Base-by-base conservation (phyloP, 2,113 vertebrate species). In the Prunella himalayana region DNA sequence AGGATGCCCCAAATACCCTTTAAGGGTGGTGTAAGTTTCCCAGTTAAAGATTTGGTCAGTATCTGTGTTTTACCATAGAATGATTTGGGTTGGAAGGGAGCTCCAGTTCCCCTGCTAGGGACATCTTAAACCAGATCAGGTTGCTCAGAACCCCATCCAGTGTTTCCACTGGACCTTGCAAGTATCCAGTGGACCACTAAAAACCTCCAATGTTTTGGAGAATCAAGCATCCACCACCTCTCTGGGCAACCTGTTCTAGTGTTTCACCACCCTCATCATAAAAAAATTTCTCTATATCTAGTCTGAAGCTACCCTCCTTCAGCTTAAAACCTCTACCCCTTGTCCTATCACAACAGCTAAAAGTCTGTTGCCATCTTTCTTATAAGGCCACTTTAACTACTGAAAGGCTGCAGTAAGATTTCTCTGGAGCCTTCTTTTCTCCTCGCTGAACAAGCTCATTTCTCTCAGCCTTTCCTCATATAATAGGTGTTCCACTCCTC, bases 221-320 rank as follows among this genome's bases (percentile, higher is more conserved):
- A 51, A 65, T 44, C 28, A 33, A 31, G 35, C 24, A 39, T 10
- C 24, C 17, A 70, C 16, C 24, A 50, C 63, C 24, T 33, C 41
- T 59, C 53, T 31, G 28, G 28, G 10, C 33, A 66, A 37, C 28
- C 33, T 45, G 33, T 12, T 24, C 16, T 44, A 39, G 13, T 18
- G 27, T 45, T 63, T 64, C n/a, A 64, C 5, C 25, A 51, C 3
- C 5, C 20, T n/a, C 37, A 71, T 1, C 0, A 0, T 41, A 66
- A 82, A 77, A 77, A 77, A 47, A 12, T 0, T 7, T 42, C 25
- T 25, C 35, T 50, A 0, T 14, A 72, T 18, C 59, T 42, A n/a
- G 7, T 51, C 45, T 39, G 9, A 54, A 60, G 33, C 24, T 35
- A 24, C 7, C 6, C 8, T 60, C 63, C 17, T 71, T 66, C 22